phyloP scores from a whole-genome alignment of 2,113 vertebrate genomes.

The Axis porcinus region DNA sequence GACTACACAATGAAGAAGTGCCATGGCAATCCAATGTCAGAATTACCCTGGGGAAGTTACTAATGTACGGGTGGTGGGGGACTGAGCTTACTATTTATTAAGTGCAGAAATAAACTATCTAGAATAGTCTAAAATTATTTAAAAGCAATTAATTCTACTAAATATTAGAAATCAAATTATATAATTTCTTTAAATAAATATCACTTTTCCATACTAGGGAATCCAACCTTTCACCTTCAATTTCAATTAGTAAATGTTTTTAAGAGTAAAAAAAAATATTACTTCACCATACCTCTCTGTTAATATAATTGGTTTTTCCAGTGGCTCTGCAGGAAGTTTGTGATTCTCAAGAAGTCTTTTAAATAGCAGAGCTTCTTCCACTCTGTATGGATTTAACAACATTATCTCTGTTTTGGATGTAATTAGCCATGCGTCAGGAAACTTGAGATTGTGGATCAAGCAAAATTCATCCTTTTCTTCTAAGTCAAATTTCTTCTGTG shows the following conservation, averaged over 20 bases:
- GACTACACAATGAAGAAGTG: background rate
- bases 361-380: conserved; percentile 92
- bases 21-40: background rate
- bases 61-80: background rate
- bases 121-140: background rate
- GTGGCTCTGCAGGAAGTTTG: conserved; percentile 86
- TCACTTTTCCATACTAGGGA: background rate
- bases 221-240: conserved; percentile 5
- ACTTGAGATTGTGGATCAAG: conserved; percentile 87
- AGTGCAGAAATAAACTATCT: background rate
- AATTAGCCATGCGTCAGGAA: conserved; percentile 91
- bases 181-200: conserved; percentile 16
- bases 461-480: conserved; percentile 76
- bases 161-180: background rate
- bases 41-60: background rate
- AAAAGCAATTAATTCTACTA: background rate
- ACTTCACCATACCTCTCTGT: conserved; percentile 88
- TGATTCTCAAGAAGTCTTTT: conserved; percentile 92
- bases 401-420: conserved; percentile 85
- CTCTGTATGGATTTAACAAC: conserved; percentile 93
- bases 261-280: background rate
- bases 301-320: conserved; percentile 89
- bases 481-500: conserved; percentile 70
- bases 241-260: conserved; percentile 13
- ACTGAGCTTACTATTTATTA: background rate